Base-by-base conservation (phyloP, 2,113 vertebrate genomes). In the Tichodroma muraria region DNA sequence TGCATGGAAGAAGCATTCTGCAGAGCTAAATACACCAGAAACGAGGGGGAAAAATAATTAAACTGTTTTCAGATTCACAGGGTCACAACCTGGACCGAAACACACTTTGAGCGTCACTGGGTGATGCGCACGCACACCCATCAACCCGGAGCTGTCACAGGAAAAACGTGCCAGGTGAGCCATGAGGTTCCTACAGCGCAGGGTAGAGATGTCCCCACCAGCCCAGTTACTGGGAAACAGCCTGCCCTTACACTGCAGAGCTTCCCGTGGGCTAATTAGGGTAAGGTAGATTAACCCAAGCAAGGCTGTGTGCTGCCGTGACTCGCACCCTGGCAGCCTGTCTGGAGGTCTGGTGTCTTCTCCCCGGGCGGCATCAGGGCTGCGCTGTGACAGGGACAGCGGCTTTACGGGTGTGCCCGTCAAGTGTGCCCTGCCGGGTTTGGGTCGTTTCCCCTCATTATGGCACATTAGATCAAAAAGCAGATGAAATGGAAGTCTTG, bases 111-210 rank as follows among this genome's bases (percentile, higher is more conserved):
- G 42, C 1, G 4, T 40, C 19, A 40, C n/a, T 3, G 28, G 37
- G 59, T n/a, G 25, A 79, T 8, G 50, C 11, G 52, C 2, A 1
- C 0, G 1, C 52, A 31, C 53, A 6, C 4, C 19, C 64, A 27
- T 2, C 18, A 45, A 20, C 56, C 15, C 2, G 0, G 15, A 84
- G 61, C 20, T 38, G 35, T 40, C 45, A 57, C 35, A 0, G 0
- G 28, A 15, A 30, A 21, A 83, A n/a, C 0, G 1, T 40, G 33
- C 13, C 0, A 1, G 33, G 4, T 54, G 80, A 86, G 10, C 44
- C 66, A 16, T 2, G 37, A 38, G 47, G 44, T 3, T 63, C 52
- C 40, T 12, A 4, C 4, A 2, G 24, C 0, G 0, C n/a, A 16
- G 40, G 70, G 18, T 1, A 14, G 54, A 49, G 82, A 44, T 8